Evolutionary conservation across 2,113 vertebrate species (phyloP).

Genomic region (Shinisaurus crocodilurus): DNA sequence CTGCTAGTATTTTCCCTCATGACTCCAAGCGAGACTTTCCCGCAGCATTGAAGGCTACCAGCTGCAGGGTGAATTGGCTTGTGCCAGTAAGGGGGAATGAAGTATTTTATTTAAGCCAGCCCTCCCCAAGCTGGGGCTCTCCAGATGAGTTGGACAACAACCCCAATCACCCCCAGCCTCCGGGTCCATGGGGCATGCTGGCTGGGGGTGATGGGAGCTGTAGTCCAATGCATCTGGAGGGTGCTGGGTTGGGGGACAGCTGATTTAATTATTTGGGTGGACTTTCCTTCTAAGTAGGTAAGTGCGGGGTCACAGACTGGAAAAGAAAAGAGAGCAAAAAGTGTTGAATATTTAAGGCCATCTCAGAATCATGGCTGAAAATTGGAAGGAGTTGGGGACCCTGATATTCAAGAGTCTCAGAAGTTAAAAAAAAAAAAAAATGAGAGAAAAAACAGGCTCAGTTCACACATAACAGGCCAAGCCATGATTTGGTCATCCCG

Average conservation of each 20-base stretch:
- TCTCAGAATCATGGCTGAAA: neutral
- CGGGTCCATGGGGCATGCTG: neutral
- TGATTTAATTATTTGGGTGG: neutral
- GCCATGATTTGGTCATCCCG: neutral
- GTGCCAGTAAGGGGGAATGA: neutral
- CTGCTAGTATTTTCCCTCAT: neutral
- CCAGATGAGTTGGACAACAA: neutral
- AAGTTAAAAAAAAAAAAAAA: too few species aligned
- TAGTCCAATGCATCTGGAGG: neutral
- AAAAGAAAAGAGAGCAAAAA: conserved; percentile 31
- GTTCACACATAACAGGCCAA: neutral
- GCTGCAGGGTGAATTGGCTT: too few species aligned
- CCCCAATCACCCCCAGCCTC: neutral
- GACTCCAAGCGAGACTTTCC: conserved; percentile 14
- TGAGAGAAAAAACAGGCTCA: neutral
- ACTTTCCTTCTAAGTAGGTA: neutral
- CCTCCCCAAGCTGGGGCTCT: neutral
- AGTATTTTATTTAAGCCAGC: neutral
- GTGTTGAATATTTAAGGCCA: neutral
- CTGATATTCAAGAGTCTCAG: neutral
- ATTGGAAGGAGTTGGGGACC: neutral
- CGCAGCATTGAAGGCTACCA: too few species aligned
- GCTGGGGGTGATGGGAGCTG: neutral
- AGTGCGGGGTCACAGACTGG: neutral
- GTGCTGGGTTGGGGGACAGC: too few species aligned